Evolutionary conservation across 2,113 vertebrate genomes (phyloP), one percentile per base, ranked within the genome.

Genomic region (Ancistrus triradiatus): DNA sequence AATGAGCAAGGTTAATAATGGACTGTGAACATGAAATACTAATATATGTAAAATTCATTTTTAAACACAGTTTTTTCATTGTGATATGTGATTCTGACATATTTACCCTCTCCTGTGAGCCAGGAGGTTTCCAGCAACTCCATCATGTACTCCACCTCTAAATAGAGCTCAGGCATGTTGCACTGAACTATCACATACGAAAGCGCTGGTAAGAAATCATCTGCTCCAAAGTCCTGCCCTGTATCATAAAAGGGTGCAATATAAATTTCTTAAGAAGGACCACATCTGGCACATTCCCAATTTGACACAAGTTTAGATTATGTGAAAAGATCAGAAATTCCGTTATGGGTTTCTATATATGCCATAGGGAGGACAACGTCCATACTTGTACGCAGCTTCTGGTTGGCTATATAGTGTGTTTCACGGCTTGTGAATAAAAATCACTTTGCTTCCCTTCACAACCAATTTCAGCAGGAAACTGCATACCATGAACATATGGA

Each of bases 151-250:
- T 87, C 79, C 0, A 83, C 82, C 38, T 89, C 86, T 40, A 84
- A 63, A 4, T 74, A 73, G 14, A 90, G 78, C 46, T 87, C 82
- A 0, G 88, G 88, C 61, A 87, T 66, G 72, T 88, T 81, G 9
- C 87, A 88, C 9, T 85, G 79, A 9, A 85, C 87, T 56, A 90
- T 62, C 55, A 85, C 82, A 1, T 85, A 81, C 46, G 86, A 85
- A 53, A 90, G 76, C 19, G 84, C 79, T 0, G 88, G 88, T 37
- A 90, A 79, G 72, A 90, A 90, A 59, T 89, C 88, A 9, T 89
- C 88, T 0, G 88, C 88, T 0, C 88, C 88, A 0, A 81, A 87
- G 0, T 74, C 73, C 47, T 83, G 80, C 7, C 82, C 87, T 89
- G 68, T 22, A 33, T 27, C 15, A 44, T n/a, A 6, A 14, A 15